These are phyloP conservation scores for Thinocorus orbignyianus DNA, from an alignment of 2,113 vertebrate species.

Conservation along the genomic window DNA sequence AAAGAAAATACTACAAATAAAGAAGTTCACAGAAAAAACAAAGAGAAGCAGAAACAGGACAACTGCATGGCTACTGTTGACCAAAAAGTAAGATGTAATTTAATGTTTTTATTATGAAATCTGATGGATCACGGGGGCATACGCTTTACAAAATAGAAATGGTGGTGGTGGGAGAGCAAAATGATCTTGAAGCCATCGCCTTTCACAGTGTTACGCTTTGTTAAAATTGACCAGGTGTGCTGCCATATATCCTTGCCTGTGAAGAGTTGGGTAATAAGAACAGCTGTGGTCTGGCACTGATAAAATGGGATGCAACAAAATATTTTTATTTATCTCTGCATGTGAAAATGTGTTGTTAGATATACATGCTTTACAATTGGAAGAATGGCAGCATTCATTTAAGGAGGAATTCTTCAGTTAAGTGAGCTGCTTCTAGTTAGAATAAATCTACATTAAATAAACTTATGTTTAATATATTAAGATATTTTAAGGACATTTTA, in stretches of 20 bases:
- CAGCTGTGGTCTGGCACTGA: background rate
- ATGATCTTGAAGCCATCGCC: background rate
- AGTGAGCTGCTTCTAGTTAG: background rate
- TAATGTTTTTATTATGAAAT: background rate
- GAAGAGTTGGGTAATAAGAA: background rate
- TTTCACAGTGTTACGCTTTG: background rate
- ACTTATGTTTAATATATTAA: background rate
- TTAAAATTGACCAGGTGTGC: background rate
- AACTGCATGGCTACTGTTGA: constrained; percentile 86
- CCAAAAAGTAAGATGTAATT: constrained; percentile 82
- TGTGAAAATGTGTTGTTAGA: background rate
- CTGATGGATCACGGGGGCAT: background rate
- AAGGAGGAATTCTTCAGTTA: background rate
- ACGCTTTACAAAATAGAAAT: background rate
- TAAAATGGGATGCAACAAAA: background rate
- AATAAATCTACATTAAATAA: background rate
- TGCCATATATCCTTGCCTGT: background rate
- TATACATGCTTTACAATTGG: background rate
- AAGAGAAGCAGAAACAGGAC: constrained; percentile 78
- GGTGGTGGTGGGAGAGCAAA: background rate
- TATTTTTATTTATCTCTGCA: background rate
- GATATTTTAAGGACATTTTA: background rate
- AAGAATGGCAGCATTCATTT: background rate
- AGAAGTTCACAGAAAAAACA: constrained; percentile 78
- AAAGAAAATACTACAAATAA: constrained; percentile 78